These are phyloP conservation scores for Herminia tarsipennalis DNA, from an alignment of 2,888 invertebrate species.

Conservation along the genomic window DNA sequence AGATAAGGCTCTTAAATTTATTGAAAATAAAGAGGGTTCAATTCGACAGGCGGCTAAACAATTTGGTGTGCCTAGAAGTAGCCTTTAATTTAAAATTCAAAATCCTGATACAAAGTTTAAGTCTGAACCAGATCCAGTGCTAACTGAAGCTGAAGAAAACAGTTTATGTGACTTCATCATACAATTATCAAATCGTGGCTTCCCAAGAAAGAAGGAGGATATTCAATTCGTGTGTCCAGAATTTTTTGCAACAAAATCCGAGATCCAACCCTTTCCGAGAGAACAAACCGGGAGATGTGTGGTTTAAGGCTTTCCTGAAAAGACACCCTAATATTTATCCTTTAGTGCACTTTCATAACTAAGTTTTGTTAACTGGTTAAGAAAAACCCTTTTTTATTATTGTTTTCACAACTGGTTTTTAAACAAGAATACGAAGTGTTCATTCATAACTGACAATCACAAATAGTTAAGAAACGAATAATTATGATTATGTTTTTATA, in stretches of 20 bases:
- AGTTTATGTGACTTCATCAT: neutral
- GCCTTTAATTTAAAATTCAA: constrained; percentile 9
- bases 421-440: too few species aligned
- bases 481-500: too few species aligned
- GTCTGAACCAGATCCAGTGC: constrained; percentile 1
- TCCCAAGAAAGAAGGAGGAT: constrained; percentile 1
- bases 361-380: too few species aligned
- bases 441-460: too few species aligned
- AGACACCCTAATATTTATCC: constrained; percentile 27
- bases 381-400: too few species aligned
- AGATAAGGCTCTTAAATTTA: constrained; percentile 6
- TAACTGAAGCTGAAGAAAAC: constrained; percentile 3
- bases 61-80: constrained; percentile 15
- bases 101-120: constrained; percentile 13
- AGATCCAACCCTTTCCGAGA: constrained; percentile 6
- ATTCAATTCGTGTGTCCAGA: neutral
- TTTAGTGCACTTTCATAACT: too few species aligned
- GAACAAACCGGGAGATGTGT: constrained; percentile 22
- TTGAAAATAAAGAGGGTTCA: constrained; percentile 9
- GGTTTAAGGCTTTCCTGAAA: constrained; percentile 26
- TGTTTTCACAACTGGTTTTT: too few species aligned
- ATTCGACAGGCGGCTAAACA: constrained; percentile 9
- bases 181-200: neutral
- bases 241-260: constrained; percentile 2
- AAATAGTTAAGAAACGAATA: too few species aligned